phyloP scores from a whole-genome alignment of 2,797 vertebrate species.

The Pteronotus mesoamericanus region DNA sequence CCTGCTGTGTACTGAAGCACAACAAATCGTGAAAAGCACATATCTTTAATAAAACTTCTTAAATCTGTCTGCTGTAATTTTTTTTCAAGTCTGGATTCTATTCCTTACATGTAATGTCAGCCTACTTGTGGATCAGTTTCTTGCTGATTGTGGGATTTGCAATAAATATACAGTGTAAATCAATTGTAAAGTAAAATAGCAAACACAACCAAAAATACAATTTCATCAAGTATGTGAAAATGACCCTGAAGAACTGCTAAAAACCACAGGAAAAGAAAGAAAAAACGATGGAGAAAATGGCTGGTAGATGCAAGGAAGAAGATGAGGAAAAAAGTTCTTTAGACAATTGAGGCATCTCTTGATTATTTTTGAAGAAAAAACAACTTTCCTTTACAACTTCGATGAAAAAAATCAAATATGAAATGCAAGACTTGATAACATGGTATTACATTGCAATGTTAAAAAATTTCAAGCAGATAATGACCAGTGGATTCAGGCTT shows the following conservation, averaged over 20 bases:
- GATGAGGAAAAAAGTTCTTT: neutral
- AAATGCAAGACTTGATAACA: neutral
- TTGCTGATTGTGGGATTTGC: neutral
- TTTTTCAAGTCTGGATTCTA: neutral
- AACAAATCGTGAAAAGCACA: neutral
- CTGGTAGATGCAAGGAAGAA: neutral
- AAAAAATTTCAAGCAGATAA: neutral
- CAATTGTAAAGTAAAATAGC: neutral
- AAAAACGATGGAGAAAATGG: neutral
- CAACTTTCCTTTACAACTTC: neutral
- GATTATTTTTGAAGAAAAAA: neutral
- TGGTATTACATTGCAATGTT: neutral
- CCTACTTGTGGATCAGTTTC: neutral
- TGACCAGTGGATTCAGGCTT: neutral
- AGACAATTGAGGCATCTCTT: neutral
- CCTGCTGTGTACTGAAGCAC: neutral
- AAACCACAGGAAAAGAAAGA: neutral
- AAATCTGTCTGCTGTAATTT: neutral
- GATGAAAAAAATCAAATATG: neutral
- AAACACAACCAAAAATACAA: neutral
- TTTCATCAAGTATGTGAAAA: neutral
- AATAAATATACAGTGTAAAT: neutral
- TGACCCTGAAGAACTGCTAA: neutral
- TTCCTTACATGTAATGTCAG: neutral
- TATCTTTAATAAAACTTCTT: neutral